These are phyloP conservation scores for Halocynthia roretzi DNA, from an alignment of 23 tunicate species.

Conservation along the genomic window DNA sequence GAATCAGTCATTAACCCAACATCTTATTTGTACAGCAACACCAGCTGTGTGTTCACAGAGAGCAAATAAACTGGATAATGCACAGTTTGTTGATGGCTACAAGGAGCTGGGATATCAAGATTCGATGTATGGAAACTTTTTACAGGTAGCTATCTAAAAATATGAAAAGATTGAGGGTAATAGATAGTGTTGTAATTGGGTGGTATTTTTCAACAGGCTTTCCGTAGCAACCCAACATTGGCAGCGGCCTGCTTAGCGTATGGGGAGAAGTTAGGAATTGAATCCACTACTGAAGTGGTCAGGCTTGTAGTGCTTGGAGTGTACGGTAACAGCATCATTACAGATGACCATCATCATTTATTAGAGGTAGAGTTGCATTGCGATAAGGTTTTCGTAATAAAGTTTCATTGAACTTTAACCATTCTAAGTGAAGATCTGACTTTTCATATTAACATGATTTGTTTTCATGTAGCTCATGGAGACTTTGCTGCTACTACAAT, in stretches of 20 bases:
- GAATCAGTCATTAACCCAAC: neutral
- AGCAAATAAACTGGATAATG: constrained; percentile 35
- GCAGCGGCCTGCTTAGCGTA: constrained; percentile 95
- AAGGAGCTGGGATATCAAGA: constrained; percentile 88
- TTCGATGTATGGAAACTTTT: constrained; percentile 77
- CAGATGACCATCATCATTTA: constrained; percentile 61
- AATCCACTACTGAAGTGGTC: constrained; percentile 62
- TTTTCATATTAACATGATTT: constrained; percentile 6
- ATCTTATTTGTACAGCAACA: constrained; percentile 24
- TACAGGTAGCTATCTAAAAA: constrained; percentile 43
- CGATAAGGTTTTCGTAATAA: neutral
- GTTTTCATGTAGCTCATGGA: constrained; percentile 59
- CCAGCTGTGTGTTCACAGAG: constrained; percentile 59
- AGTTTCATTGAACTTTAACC: neutral
- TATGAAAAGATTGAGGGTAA: neutral
- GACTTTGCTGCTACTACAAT: constrained; percentile 80
- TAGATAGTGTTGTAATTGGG: neutral
- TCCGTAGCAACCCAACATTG: constrained; percentile 84
- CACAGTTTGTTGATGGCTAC: constrained; percentile 75
- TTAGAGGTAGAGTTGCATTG: constrained; percentile 61
- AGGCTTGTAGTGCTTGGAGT: constrained; percentile 52
- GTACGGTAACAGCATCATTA: constrained; percentile 72
- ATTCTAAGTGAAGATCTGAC: neutral
- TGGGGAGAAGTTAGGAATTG: constrained; percentile 85
- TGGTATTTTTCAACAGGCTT: constrained; percentile 25